Evolutionary conservation across 2,888 invertebrate genomes (phyloP).

Genomic region (Strigamia maritima): DNA sequence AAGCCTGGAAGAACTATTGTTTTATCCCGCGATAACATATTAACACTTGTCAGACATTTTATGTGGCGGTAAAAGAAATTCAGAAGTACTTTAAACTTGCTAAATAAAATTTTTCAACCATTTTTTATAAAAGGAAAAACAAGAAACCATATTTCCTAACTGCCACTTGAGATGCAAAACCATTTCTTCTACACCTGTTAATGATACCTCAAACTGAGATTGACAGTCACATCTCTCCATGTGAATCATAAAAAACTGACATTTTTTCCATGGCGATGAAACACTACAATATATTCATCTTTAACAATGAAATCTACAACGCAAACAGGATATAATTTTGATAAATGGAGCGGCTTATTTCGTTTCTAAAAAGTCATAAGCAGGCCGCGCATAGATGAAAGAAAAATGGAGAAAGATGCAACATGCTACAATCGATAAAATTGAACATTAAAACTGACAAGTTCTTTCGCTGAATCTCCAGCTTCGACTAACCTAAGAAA

Average conservation of each 20-base stretch:
- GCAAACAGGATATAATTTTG: neutral
- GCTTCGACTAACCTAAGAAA: neutral
- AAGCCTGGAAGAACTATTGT: no score
- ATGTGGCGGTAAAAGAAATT: no score
- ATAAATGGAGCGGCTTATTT: neutral
- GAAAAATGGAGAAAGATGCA: neutral
- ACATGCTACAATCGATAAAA: slow-evolving; percentile 32
- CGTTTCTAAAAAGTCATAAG: neutral
- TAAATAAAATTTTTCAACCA: no score
- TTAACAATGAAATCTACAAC: neutral
- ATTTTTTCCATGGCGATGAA: neutral
- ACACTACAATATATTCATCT: neutral
- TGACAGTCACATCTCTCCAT: neutral
- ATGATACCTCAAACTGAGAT: neutral
- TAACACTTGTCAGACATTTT: no score
- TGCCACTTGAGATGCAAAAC: neutral
- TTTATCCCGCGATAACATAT: no score
- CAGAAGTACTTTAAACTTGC: no score
- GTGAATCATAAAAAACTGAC: neutral
- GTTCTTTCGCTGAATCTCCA: neutral
- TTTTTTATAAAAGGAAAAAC: no score
- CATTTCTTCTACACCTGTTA: neutral
- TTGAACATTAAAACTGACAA: slow-evolving; percentile 32
- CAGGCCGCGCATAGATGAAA: neutral
- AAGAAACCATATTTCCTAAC: no score